Base-by-base conservation (phyloP, 1,140 invertebrate species). In the Alviniconcha marisindica region DNA sequence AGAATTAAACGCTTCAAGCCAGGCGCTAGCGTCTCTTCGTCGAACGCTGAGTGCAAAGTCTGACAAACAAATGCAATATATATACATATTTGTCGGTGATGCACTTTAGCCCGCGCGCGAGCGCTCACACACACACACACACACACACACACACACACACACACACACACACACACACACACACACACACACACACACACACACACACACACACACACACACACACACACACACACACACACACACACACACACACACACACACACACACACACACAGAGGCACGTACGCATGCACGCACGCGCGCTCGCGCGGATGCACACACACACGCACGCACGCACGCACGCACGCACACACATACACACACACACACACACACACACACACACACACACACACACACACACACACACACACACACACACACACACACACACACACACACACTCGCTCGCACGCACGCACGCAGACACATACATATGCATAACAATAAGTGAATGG, bases 121-220 rank as follows among this genome's bases (percentile, higher is more conserved):
- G n/a, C 56, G n/a, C 56, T 4, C 56, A n/a, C 56, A 60, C 56
- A 60, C 56, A 60, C 56, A 60, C 56, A 60, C 56, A 60, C 56
- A 60, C 56, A 60, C 56, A 60, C 56, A 60, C 56, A 14, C 56
- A 60, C 56, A 60, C 56, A 60, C 24, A n/a, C 56, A 60, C 56
- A 60, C 56, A 60, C 56, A 60, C 56, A 60, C 56, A 60, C 56
- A 60, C 56, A 60, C 56, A 60, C 56, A n/a, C 56, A 60, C 56
- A n/a, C 56, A 60, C 56, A 60, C 56, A 60, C 56, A 60, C 56
- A 60, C 56, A n/a, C 56, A 60, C 56, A 60, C 56, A 60, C 56
- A 60, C 56, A 60, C 56, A 60, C 56, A 60, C 56, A 60, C 56
- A 60, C 56, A 60, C 56, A 60, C 56, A 60, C 56, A 14, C 10